Evolutionary conservation across 2,888 invertebrate species (phyloP).

Genomic region (Drosophila anomalata): DNA sequence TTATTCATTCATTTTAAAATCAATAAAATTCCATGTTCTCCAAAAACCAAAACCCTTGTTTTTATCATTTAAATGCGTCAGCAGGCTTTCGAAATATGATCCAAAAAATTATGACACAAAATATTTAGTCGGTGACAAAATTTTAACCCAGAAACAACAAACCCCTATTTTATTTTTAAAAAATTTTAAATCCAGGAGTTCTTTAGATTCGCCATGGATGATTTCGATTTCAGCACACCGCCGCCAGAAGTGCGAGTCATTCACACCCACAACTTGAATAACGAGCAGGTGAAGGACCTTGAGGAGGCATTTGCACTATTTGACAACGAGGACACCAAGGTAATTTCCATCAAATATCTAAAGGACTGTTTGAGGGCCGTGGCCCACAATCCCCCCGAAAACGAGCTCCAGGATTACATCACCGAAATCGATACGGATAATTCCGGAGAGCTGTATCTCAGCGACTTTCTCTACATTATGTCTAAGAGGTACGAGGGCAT

Average conservation of each 20-base stretch:
- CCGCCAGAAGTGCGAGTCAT: slow-evolving; percentile 53
- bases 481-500: slow-evolving; percentile 43
- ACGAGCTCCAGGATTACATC: slow-evolving; percentile 53
- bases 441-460: slow-evolving; percentile 53
- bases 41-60: neutral
- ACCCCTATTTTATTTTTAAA: neutral
- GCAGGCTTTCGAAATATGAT: neutral
- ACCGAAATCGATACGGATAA: slow-evolving; percentile 59
- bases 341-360: slow-evolving; percentile 52
- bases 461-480: slow-evolving; percentile 63
- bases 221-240: slow-evolving; percentile 54
- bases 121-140: neutral
- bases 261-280: slow-evolving; percentile 40
- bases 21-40: neutral
- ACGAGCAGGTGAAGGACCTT: slow-evolving; percentile 48
- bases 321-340: slow-evolving; percentile 31
- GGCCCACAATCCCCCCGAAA: slow-evolving; percentile 57
- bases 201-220: slow-evolving; percentile 48
- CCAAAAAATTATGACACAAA: neutral
- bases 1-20: neutral
- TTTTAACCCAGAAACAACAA: neutral
- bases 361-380: slow-evolving; percentile 48
- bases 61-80: neutral
- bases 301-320: slow-evolving; percentile 54
- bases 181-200: neutral